Percentiles rank a stretch among this genome's conserved stretches.
phyloP scores from a whole-genome alignment of 2,888 invertebrate species.

The Sesamia inferens region DNA sequence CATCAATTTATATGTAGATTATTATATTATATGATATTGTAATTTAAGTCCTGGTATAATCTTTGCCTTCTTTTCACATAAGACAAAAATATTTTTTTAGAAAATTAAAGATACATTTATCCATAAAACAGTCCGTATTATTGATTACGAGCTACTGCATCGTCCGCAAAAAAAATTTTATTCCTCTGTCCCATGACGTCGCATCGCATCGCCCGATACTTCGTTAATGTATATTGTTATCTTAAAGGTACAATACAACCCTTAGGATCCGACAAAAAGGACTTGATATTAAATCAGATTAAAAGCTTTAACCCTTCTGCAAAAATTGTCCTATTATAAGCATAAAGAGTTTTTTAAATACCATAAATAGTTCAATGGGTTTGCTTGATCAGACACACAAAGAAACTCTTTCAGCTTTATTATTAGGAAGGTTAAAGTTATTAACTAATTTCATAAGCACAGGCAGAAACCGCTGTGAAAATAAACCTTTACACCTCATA shows the following conservation, averaged over 20 bases:
- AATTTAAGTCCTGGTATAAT: conserved; percentile 5
- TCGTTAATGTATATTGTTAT: no score
- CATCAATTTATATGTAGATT: conserved; percentile 22
- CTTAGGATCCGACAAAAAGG: no score
- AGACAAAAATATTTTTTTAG: background rate
- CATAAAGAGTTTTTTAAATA: background rate
- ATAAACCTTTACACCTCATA: background rate
- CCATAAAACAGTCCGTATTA: background rate
- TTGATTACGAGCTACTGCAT: background rate
- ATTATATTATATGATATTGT: background rate
- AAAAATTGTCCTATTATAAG: background rate
- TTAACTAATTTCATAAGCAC: background rate
- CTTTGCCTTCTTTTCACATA: background rate
- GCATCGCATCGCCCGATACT: background rate
- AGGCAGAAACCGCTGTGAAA: background rate
- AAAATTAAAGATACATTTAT: background rate
- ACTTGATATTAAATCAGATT: background rate
- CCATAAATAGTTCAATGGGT: background rate
- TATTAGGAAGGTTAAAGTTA: background rate
- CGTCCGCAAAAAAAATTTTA: background rate
- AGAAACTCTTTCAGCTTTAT: background rate
- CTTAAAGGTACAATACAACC: no score
- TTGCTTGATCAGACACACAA: background rate
- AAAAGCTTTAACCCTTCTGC: background rate
- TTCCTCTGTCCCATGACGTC: background rate